phyloP scores from a whole-genome alignment of 1,140 invertebrate species.

The Ganaspis sp. region DNA sequence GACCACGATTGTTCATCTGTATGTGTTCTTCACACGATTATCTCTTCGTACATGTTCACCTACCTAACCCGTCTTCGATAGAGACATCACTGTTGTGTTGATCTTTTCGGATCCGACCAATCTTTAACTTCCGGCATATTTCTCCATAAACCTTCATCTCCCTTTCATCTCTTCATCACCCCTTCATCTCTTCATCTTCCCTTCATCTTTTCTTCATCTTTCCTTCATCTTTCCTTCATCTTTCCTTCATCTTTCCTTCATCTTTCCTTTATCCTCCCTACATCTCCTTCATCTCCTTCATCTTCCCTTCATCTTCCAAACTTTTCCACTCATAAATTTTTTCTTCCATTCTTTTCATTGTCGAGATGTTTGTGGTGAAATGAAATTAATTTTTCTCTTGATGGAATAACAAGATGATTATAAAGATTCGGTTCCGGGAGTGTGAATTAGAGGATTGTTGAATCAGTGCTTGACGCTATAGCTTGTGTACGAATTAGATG shows the following conservation, averaged over 20 bases:
- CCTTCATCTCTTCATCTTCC: not conserved
- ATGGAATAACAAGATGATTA: no score
- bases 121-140: conserved; percentile 11
- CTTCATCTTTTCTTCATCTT: not conserved
- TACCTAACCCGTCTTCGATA: conserved; percentile 55
- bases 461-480: conserved; percentile 23
- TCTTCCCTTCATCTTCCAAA: not conserved
- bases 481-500: conserved; percentile 27
- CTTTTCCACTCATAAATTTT: no score
- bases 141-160: not conserved
- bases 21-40: conserved; percentile 42
- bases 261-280: not conserved
- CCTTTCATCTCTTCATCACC: no score
- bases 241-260: no score
- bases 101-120: conserved; percentile 40
- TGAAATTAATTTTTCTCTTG: no score
- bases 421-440: not conserved
- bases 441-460: conserved; percentile 23
- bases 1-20: conserved; percentile 48
- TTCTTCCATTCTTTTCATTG: no score
- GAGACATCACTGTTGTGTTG: conserved; percentile 49
- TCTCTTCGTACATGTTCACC: conserved; percentile 35
- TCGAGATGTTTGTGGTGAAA: no score
- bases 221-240: no score
- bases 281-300: not conserved